Percentiles rank a stretch among this genome's conserved stretches.
These are phyloP conservation scores for Holothuria glaberrima DNA, from an alignment of 35 echinoderm and acorn worm genomes.

Conservation along the genomic window DNA sequence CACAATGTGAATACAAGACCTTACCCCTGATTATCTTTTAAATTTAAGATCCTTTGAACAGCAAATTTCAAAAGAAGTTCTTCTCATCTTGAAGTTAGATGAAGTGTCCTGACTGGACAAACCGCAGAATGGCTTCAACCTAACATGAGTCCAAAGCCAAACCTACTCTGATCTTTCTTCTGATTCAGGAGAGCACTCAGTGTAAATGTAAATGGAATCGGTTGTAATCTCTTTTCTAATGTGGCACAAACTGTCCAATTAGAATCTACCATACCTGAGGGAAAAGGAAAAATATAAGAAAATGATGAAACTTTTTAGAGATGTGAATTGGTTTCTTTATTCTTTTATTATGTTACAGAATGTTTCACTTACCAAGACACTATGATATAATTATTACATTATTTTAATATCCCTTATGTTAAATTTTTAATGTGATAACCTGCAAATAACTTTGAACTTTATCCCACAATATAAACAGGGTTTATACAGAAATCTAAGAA, in stretches of 20 bases:
- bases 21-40: too few relatives aligned
- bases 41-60: not conserved
- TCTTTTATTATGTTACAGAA: too few relatives aligned
- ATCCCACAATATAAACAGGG: too few relatives aligned
- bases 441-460: too few relatives aligned
- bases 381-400: too few relatives aligned
- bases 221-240: constrained; percentile 92
- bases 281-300: constrained; percentile 5
- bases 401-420: too few relatives aligned
- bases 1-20: too few relatives aligned
- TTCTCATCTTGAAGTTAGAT: not conserved
- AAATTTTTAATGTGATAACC: too few relatives aligned
- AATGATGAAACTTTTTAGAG: not conserved
- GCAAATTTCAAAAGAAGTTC: not conserved
- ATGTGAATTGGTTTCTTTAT: too few relatives aligned
- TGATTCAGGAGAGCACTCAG: constrained; percentile 93
- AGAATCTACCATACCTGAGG: constrained; percentile 88
- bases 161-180: constrained; percentile 81
- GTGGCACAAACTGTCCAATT: constrained; percentile 97
- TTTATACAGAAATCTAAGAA: not conserved
- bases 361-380: too few relatives aligned
- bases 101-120: not conserved
- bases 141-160: constrained; percentile 96
- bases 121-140: constrained; percentile 54
- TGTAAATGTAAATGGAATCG: constrained; percentile 91